These are phyloP conservation scores for Isichthys henryi DNA, from an alignment of 2,113 vertebrate species.

Conservation along the genomic window DNA sequence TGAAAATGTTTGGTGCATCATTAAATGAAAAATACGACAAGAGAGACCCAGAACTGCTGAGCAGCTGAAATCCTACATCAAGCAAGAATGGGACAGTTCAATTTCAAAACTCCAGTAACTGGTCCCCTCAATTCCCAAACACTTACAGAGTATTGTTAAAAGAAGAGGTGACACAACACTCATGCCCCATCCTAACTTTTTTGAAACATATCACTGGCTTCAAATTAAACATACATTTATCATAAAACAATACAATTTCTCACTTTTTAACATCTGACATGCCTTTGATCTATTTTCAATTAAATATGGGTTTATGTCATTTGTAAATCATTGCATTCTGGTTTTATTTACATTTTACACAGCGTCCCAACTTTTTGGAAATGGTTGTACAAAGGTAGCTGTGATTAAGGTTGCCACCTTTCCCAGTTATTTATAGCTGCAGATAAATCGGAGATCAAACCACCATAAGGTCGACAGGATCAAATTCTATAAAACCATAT, in stretches of 20 bases:
- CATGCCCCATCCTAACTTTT: background rate
- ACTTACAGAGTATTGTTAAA: background rate
- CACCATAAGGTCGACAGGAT: background rate
- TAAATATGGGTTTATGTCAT: background rate
- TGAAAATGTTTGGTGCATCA: background rate
- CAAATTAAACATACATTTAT: background rate
- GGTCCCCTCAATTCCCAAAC: background rate
- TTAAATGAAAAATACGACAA: background rate
- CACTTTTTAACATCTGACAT: too few species aligned
- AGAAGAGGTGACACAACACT: background rate
- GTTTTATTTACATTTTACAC: background rate
- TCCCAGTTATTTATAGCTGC: background rate
- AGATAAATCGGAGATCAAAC: background rate
- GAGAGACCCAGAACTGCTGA: background rate
- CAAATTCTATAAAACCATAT: background rate
- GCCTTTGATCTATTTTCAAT: background rate
- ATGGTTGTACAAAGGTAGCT: background rate
- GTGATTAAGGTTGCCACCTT: background rate
- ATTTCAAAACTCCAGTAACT: background rate
- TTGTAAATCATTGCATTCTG: background rate
- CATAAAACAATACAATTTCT: background rate
- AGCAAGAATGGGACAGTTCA: background rate
- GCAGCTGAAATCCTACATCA: background rate
- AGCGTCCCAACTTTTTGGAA: background rate
- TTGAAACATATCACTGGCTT: background rate